These are phyloP conservation scores for Hippopotamyrus pictus DNA, from an alignment of 2,797 vertebrate genomes.

Conservation along the genomic window DNA sequence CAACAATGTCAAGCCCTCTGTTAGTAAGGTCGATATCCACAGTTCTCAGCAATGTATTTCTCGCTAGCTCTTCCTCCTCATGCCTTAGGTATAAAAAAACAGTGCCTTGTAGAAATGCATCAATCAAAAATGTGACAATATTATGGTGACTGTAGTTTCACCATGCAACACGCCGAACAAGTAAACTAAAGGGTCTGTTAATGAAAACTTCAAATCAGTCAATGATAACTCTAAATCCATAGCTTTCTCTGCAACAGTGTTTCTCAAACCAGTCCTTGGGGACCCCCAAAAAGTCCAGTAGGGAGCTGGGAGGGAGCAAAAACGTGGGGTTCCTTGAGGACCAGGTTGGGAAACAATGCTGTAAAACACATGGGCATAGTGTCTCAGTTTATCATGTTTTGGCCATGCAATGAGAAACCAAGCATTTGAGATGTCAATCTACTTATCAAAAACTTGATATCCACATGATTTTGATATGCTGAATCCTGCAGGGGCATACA, in stretches of 20 bases:
- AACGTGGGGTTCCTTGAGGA: neutral
- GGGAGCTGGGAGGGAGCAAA: neutral
- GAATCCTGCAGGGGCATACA: neutral
- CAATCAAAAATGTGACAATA: neutral
- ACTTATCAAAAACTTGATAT: neutral
- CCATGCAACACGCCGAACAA: neutral
- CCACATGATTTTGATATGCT: neutral
- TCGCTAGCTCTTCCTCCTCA: neutral
- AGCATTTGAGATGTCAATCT: neutral
- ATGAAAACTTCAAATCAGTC: neutral
- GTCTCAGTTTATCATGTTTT: neutral
- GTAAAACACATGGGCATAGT: neutral
- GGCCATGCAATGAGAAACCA: neutral
- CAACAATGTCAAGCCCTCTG: neutral
- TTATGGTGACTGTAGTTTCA: neutral
- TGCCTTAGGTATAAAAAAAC: neutral
- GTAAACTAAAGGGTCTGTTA: neutral
- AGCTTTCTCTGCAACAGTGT: neutral
- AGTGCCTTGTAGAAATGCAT: neutral
- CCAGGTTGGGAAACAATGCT: neutral
- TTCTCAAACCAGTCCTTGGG: neutral
- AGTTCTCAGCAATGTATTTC: neutral
- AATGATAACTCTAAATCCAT: neutral
- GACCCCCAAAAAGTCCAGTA: neutral
- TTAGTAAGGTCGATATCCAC: neutral